A percentile compares a stretch with the other conserved stretches of the same genome.
phyloP scores from a whole-genome alignment of 1,140 invertebrate genomes.

The Dendrolimus punctatus region DNA sequence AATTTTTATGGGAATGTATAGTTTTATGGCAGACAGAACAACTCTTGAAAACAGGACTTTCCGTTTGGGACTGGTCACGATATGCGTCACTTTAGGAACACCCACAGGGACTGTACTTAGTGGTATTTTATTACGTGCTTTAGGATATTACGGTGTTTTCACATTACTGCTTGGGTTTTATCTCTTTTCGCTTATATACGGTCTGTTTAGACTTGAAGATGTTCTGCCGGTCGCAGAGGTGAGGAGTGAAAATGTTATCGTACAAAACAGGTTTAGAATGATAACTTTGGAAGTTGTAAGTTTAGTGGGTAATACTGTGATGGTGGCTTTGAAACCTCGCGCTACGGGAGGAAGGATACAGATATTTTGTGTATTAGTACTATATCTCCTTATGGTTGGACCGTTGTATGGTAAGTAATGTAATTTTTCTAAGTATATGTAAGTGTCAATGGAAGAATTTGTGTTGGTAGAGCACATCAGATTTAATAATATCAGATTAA shows the following conservation, averaged over 20 bases:
- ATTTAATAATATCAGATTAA: not conserved
- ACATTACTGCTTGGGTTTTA: slow-evolving; percentile 44
- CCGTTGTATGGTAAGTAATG: slow-evolving; percentile 65
- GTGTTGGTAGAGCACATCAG: not conserved
- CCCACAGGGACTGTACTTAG: slow-evolving; percentile 60
- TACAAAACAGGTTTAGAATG: slow-evolving; percentile 23
- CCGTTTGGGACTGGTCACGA: slow-evolving; percentile 69
- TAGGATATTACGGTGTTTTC: slow-evolving; percentile 64
- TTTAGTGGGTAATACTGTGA: slow-evolving; percentile 62
- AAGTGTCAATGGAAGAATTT: not conserved
- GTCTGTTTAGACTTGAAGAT: slow-evolving; percentile 50
- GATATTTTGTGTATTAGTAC: slow-evolving; percentile 55
- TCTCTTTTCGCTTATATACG: slow-evolving; percentile 44
- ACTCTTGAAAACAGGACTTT: slow-evolving; percentile 74
- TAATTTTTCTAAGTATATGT: not conserved
- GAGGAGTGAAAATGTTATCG: slow-evolving; percentile 8
- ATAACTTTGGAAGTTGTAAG: slow-evolving; percentile 43
- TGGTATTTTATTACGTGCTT: slow-evolving; percentile 39
- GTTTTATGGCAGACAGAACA: slow-evolving; percentile 75
- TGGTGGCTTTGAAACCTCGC: slow-evolving; percentile 60
- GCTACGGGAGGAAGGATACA: slow-evolving; percentile 47
- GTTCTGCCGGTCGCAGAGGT: slow-evolving; percentile 29
- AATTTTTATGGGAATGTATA: slow-evolving; percentile 76
- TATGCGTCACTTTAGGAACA: slow-evolving; percentile 63
- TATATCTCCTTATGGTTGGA: slow-evolving; percentile 69